Percentiles rank a stretch among this genome's conserved stretches.
Evolutionary conservation across 2,797 vertebrate genomes (phyloP).

Genomic region (Megaceryle alcyon): DNA sequence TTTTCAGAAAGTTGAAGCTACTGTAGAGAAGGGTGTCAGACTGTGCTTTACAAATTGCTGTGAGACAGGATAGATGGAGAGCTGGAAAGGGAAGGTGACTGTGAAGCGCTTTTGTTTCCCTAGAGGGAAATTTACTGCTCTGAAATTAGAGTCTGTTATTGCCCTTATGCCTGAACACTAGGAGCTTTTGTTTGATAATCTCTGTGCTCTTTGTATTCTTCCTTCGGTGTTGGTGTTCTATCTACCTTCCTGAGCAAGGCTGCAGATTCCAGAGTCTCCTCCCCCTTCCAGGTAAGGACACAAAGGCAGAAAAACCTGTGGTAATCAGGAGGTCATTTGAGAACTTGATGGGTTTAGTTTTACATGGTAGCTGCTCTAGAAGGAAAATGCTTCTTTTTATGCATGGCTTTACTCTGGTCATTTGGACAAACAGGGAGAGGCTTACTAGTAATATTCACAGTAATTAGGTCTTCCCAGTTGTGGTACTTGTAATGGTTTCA

Average conservation of each 20-base stretch:
- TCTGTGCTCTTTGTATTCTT: background rate
- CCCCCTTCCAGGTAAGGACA: background rate
- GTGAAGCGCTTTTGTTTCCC: constrained; percentile 25
- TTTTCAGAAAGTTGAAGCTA: background rate
- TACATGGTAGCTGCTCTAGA: background rate
- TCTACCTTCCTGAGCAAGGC: background rate
- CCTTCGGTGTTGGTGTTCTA: background rate
- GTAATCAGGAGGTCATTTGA: background rate
- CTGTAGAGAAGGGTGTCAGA: background rate
- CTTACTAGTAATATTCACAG: background rate
- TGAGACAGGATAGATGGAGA: background rate
- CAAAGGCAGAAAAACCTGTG: background rate
- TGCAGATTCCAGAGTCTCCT: background rate
- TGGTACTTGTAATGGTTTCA: background rate
- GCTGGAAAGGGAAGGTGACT: background rate
- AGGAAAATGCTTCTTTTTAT: background rate
- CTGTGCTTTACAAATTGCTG: background rate
- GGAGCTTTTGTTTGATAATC: constrained; percentile 9
- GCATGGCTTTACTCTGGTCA: background rate
- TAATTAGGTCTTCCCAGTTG: background rate
- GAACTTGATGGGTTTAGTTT: background rate
- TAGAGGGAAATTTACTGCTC: background rate
- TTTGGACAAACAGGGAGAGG: background rate
- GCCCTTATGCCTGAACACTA: background rate
- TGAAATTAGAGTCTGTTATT: background rate